Evolutionary conservation across 2,797 vertebrate species (phyloP).

Genomic region (Decapterus maruadsi): DNA sequence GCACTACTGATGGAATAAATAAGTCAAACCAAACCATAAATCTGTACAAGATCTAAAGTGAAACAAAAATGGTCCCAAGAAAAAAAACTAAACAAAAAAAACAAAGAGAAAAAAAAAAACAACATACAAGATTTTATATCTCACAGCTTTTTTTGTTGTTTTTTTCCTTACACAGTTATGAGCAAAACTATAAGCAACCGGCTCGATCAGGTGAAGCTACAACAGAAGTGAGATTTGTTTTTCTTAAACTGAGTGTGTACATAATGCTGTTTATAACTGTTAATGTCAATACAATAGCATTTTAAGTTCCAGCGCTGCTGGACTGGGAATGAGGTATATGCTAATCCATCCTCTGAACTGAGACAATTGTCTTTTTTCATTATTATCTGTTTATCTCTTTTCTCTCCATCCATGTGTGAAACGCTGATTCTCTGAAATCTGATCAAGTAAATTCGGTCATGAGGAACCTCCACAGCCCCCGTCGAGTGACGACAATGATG

Average conservation of each 20-base stretch:
- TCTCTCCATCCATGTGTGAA: slow-evolving; percentile 77
- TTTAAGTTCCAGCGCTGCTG: slow-evolving; percentile 86
- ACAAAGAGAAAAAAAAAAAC: neutral
- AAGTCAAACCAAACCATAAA: slow-evolving; percentile 94
- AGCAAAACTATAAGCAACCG: slow-evolving; percentile 81
- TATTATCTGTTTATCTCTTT: slow-evolving; percentile 51
- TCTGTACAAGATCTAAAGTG: slow-evolving; percentile 92
- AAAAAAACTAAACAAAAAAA: neutral
- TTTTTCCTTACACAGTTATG: slow-evolving; percentile 73
- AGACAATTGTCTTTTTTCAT: slow-evolving; percentile 54
- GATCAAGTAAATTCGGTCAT: slow-evolving; percentile 58
- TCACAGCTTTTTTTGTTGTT: slow-evolving; percentile 72
- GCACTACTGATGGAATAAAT: slow-evolving; percentile 99
- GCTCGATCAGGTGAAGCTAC: slow-evolving; percentile 80
- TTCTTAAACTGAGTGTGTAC: slow-evolving; percentile 74
- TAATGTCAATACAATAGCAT: slow-evolving; percentile 85
- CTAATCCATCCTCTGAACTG: slow-evolving; percentile 80
- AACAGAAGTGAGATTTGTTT: slow-evolving; percentile 73
- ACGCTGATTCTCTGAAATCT: slow-evolving; percentile 68
- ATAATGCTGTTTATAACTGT: slow-evolving; percentile 78
- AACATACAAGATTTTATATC: slow-evolving; percentile 71
- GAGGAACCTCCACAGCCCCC: slow-evolving; percentile 44
- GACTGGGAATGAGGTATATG: slow-evolving; percentile 89
- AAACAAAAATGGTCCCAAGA: slow-evolving; percentile 85
- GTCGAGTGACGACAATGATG: neutral